Base-by-base conservation (phyloP, 1,140 invertebrate species). In the Pseudomyrmex cubaensis region DNA sequence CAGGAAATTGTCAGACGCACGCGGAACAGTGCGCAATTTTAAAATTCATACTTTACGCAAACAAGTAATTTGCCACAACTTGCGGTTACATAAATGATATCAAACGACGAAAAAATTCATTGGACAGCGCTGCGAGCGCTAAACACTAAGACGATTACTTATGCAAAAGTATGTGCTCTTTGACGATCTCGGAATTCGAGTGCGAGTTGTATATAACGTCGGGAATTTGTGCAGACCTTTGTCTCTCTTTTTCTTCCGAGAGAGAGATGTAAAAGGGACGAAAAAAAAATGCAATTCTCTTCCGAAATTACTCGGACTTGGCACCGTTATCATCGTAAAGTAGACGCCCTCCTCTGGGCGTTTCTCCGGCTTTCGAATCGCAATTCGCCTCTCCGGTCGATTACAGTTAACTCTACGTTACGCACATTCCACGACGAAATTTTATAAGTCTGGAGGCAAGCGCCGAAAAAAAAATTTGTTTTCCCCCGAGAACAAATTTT, bases 321-420 rank as follows among this genome's bases (percentile, higher is more conserved):
- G 64, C 56, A 84, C 66, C 83, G 83, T 84, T 84, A 84, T 84
- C 76, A n/a, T 83, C 82, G 62, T 83, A 77, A 83, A 83, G 15
- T 62, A 52, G 17, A 72, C 46, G 70, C 59, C 22, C 57, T 54
- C 52, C 17, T 48, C 59, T 48, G 70, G 50, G 22, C 48, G 15
- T 70, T 63, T 59, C 70, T 75, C 70, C 12, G 35, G 48, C 48
- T 64, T 64, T 83, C 76, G 25, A 44, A 62, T 59, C 83, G 46
- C 52, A 84, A 84, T 84, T 84, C 57, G 52, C 54, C 52, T 70
- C 76, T 78, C 57, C 61, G 15, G 57, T 12, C 52, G 82, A 86
- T 84, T 83, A 80, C 76, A 82, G 83, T 85, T 86, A 86, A 70
- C 82, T 66, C 73, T 35, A 35, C 35, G 35, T 64, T 73, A 82